Evolutionary conservation across 2,113 vertebrate genomes (phyloP).

Genomic region (Oncorhynchus masou): DNA sequence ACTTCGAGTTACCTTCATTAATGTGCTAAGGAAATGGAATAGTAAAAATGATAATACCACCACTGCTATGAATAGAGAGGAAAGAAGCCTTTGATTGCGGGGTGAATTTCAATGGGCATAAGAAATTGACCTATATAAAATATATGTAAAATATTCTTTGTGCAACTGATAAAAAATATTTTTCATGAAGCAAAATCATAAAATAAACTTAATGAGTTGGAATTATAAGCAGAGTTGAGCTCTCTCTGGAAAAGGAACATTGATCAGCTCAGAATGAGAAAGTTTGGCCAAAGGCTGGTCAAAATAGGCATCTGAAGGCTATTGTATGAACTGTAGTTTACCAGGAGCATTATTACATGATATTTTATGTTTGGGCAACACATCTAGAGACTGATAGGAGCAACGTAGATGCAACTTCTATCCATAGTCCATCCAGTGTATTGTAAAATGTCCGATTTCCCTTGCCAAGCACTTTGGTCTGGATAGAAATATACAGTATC

Average conservation of each 20-base stretch:
- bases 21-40: slow-evolving; percentile 63
- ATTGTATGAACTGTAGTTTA: too few relatives aligned
- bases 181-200: slow-evolving; percentile 53
- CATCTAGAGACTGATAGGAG: too few relatives aligned
- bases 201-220: slow-evolving; percentile 58
- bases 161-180: slow-evolving; percentile 52
- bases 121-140: slow-evolving; percentile 44
- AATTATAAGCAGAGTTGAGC: slow-evolving; percentile 46
- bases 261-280: slow-evolving; percentile 66
- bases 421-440: too few relatives aligned
- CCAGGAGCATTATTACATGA: too few relatives aligned
- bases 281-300: slow-evolving; percentile 18
- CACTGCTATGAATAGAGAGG: slow-evolving; percentile 17
- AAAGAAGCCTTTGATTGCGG: slow-evolving; percentile 33
- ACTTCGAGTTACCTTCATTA: slow-evolving; percentile 62
- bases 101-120: slow-evolving; percentile 39
- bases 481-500: too few relatives aligned
- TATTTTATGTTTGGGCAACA: too few relatives aligned
- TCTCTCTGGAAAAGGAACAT: slow-evolving; percentile 46
- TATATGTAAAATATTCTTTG: slow-evolving; percentile 52
- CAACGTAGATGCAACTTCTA: too few relatives aligned
- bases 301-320: too few relatives aligned
- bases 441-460: too few relatives aligned
- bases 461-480: too few relatives aligned
- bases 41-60: slow-evolving; percentile 20